These are phyloP conservation scores for Nycticebus coucang DNA, from an alignment of 2,113 vertebrate species.

Conservation along the genomic window DNA sequence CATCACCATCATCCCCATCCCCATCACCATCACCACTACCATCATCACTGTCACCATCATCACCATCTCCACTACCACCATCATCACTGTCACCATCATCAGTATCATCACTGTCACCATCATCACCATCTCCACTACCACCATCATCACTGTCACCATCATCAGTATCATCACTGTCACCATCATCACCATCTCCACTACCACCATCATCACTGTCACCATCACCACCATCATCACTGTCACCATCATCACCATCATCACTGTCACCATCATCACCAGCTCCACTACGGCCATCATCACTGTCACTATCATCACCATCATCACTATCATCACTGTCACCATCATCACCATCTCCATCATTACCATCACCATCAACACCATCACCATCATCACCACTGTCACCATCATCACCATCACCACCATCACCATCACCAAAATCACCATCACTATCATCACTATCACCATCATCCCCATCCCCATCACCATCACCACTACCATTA, in stretches of 20 bases:
- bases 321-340: rapidly evolving
- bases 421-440: rapidly evolving
- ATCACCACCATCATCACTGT: too few species aligned
- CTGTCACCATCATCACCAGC: rapidly evolving
- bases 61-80: rapidly evolving
- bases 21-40: rapidly evolving
- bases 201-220: too few species aligned
- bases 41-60: rapidly evolving
- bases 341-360: rapidly evolving
- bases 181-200: rapidly evolving
- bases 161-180: too few species aligned
- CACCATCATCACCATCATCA: rapidly evolving
- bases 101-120: rapidly evolving
- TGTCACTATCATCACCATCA: rapidly evolving
- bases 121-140: not conserved
- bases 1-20: rapidly evolving
- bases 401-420: rapidly evolving
- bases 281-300: too few species aligned
- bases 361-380: rapidly evolving
- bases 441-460: rapidly evolving
- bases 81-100: too few species aligned
- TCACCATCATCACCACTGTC: rapidly evolving
- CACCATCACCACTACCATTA: rapidly evolving
- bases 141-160: too few species aligned
- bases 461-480: rapidly evolving